These are phyloP conservation scores for Orchesella cincta DNA, from an alignment of 1,140 invertebrate species.

Conservation along the genomic window DNA sequence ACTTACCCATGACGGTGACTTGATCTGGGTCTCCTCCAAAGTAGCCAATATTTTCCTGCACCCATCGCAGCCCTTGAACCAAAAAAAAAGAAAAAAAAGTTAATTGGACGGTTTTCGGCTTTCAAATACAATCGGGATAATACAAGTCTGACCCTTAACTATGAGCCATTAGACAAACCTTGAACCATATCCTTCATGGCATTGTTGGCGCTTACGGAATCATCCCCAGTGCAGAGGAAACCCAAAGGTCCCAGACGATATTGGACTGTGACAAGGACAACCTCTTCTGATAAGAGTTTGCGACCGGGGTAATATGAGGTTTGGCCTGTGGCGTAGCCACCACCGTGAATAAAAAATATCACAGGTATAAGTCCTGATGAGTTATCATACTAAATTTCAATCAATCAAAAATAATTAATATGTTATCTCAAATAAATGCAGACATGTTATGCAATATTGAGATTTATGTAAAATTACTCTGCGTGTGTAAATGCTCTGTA, in stretches of 20 bases:
- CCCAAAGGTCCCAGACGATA: not conserved
- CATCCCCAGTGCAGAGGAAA: not conserved
- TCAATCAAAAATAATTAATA: too few relatives aligned
- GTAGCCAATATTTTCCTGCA: not conserved
- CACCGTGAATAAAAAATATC: not conserved
- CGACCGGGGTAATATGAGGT: not conserved
- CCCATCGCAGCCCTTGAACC: constrained; percentile 2
- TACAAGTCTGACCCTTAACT: too few relatives aligned
- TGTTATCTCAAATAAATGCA: too few relatives aligned
- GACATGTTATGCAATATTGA: too few relatives aligned
- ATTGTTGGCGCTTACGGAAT: not conserved
- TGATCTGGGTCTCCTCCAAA: constrained; percentile 8
- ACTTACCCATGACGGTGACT: constrained; percentile 6
- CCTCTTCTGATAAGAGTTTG: not conserved
- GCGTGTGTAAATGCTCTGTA: too few relatives aligned
- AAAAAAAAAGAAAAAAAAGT: too few relatives aligned
- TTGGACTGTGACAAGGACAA: not conserved
- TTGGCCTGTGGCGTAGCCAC: not conserved
- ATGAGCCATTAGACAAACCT: too few relatives aligned
- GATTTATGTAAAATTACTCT: too few relatives aligned
- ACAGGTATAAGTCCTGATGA: too few relatives aligned
- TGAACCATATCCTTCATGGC: not conserved
- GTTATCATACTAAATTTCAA: too few relatives aligned
- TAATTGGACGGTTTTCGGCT: too few relatives aligned
- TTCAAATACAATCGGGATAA: too few relatives aligned